A percentile compares a stretch with the other conserved stretches of the same genome.
phyloP scores from a whole-genome alignment of 2,888 invertebrate genomes.

The Tetrapedia diversipes region DNA sequence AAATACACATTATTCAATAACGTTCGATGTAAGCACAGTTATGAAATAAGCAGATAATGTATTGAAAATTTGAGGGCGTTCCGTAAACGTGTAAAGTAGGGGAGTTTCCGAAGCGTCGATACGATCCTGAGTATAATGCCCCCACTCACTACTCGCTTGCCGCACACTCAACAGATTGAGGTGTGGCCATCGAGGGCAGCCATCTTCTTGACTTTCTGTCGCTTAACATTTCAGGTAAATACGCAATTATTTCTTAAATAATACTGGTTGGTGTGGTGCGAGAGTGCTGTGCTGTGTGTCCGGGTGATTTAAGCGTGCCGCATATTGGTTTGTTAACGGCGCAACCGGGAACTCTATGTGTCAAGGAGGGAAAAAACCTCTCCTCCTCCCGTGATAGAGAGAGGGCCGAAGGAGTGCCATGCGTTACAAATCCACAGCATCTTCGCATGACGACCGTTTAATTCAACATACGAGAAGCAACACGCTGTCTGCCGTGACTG shows the following conservation, averaged over 20 bases:
- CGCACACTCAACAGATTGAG: slow-evolving; percentile 79
- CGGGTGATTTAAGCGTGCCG: slow-evolving; percentile 64
- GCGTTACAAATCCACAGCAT: slow-evolving; percentile 73
- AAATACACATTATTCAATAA: neutral
- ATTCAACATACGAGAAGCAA: slow-evolving; percentile 52
- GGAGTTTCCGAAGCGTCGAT: neutral
- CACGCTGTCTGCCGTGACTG: slow-evolving; percentile 37
- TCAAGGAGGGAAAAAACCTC: slow-evolving; percentile 63
- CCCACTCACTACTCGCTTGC: slow-evolving; percentile 60
- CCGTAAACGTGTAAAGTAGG: neutral
- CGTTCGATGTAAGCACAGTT: neutral
- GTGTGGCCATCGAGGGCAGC: slow-evolving; percentile 80
- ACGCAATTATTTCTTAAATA: slow-evolving; percentile 76
- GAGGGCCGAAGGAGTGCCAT: slow-evolving; percentile 75
- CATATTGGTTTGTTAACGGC: slow-evolving; percentile 58
- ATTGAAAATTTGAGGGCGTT: slow-evolving; percentile 6
- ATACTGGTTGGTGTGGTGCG: slow-evolving; percentile 71
- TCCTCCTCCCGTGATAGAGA: slow-evolving; percentile 60
- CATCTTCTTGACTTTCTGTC: slow-evolving; percentile 81
- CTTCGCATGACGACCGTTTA: slow-evolving; percentile 53
- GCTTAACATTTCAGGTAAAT: slow-evolving; percentile 80
- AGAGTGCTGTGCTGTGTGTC: slow-evolving; percentile 74
- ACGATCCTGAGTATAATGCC: slow-evolving; percentile 42
- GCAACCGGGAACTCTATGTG: slow-evolving; percentile 52
- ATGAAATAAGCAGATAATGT: neutral